Evolutionary conservation across 2,113 vertebrate species (phyloP).

Genomic region (Progne subis): DNA sequence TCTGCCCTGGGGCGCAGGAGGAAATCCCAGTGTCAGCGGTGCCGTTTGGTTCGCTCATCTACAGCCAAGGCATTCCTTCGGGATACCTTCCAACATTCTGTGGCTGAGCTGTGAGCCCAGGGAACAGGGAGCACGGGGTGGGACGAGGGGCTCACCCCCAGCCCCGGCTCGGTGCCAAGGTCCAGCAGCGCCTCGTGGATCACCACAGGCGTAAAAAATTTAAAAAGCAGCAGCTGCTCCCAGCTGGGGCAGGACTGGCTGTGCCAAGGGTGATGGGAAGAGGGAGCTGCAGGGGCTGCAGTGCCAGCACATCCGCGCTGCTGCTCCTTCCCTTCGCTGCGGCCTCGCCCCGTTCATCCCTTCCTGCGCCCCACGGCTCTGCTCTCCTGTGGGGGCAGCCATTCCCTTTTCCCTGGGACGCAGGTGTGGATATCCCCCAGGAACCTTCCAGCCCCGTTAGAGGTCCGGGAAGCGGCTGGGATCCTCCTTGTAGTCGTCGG

Average conservation of each 20-base stretch:
- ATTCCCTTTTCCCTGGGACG: neutral
- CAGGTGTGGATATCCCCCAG: neutral
- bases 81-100: neutral
- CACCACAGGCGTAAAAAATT: conserved; percentile 69
- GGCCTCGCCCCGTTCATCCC: neutral
- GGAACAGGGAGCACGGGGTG: neutral
- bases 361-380: neutral
- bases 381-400: neutral
- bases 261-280: neutral
- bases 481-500: conserved; percentile 95
- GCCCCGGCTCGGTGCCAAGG: conserved; percentile 65
- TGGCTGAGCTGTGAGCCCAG: neutral
- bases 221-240: conserved; percentile 50
- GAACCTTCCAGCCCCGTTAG: conserved; percentile 64
- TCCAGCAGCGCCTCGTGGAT: conserved; percentile 66
- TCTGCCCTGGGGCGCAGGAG: conserved; percentile 59
- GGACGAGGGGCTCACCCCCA: neutral
- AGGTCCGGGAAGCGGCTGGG: conserved; percentile 97
- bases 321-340: conserved; percentile 43
- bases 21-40: conserved; percentile 48
- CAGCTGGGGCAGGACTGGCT: neutral
- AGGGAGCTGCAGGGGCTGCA: neutral
- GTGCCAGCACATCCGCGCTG: neutral
- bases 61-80: conserved; percentile 8
- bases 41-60: conserved; percentile 68